A percentile compares a stretch with the other conserved stretches of the same genome.
These are phyloP conservation scores for Mugil cephalus DNA, from an alignment of 2,113 vertebrate species.

Conservation along the genomic window DNA sequence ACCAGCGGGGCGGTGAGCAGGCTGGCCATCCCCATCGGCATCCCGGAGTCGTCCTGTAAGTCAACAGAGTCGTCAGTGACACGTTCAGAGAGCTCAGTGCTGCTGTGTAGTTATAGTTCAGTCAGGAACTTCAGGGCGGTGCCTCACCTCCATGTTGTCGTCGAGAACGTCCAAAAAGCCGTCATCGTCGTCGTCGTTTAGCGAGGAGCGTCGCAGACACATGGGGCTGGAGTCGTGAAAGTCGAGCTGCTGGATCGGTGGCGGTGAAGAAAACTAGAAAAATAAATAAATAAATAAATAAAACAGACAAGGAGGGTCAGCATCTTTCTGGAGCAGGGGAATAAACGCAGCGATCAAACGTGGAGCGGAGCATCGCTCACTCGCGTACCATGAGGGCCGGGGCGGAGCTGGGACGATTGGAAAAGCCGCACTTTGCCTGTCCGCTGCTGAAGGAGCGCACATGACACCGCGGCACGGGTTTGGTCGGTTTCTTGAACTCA, in stretches of 20 bases:
- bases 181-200: conserved; percentile 90
- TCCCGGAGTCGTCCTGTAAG: conserved; percentile 81
- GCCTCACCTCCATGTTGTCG: conserved; percentile 82
- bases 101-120: no score
- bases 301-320: accelerated
- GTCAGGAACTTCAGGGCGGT: not conserved
- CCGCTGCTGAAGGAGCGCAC: conserved; percentile 57
- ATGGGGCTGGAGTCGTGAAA: conserved; percentile 75
- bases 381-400: conserved; percentile 84
- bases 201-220: conserved; percentile 80
- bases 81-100: no score
- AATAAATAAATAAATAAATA: no score
- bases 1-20: conserved; percentile 94
- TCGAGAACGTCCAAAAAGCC: conserved; percentile 93
- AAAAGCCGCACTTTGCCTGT: conserved; percentile 80
- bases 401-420: conserved; percentile 86
- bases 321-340: not conserved
- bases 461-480: conserved; percentile 85
- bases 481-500: conserved; percentile 95
- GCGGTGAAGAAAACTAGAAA: conserved; percentile 79
- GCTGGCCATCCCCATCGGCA: conserved; percentile 87
- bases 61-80: not conserved
- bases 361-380: no score
- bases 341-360: not conserved
- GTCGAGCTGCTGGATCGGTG: conserved; percentile 66